Evolutionary conservation across 2,888 invertebrate genomes (phyloP).

Genomic region (Parelbella ahira): DNA sequence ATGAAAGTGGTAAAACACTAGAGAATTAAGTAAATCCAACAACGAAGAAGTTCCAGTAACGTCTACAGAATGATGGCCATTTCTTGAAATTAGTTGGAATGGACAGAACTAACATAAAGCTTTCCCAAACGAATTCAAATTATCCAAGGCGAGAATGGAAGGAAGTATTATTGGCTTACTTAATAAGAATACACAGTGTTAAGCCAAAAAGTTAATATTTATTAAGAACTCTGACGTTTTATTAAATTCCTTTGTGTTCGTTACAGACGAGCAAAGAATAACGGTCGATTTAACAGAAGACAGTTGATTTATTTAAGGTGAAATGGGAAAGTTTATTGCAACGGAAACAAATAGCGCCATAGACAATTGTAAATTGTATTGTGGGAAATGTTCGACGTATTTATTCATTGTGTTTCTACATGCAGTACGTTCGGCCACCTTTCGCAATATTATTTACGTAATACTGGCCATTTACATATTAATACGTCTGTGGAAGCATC

Average conservation of each 20-base stretch:
- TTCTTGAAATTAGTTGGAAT: slow-evolving; percentile 7
- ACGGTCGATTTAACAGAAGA: slow-evolving; percentile 9
- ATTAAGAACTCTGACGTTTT: neutral
- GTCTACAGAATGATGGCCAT: neutral
- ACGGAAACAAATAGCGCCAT: slow-evolving; percentile 7
- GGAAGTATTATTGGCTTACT: neutral
- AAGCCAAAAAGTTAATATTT: neutral
- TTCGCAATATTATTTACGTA: too few species aligned
- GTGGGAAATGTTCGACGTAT: slow-evolving; percentile 3
- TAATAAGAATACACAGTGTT: neutral
- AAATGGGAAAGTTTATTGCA: slow-evolving; percentile 8
- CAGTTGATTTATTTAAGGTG: slow-evolving; percentile 9
- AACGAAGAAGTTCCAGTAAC: too few species aligned
- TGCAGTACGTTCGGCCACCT: too few species aligned
- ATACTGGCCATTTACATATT: too few species aligned
- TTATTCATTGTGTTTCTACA: too few species aligned
- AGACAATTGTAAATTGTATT: slow-evolving; percentile 14
- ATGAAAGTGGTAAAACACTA: too few species aligned
- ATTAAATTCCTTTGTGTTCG: slow-evolving; percentile 1
- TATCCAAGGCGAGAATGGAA: too few species aligned
- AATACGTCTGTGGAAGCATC: slow-evolving; percentile 2
- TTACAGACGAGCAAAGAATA: neutral
- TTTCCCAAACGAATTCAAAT: slow-evolving; percentile 2
- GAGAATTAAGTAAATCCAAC: too few species aligned
- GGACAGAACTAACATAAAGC: slow-evolving; percentile 1